Evolutionary conservation across 2,888 invertebrate species (phyloP), one percentile per base, ranked within the genome.

Genomic region (Dromius quadrimaculatus): DNA sequence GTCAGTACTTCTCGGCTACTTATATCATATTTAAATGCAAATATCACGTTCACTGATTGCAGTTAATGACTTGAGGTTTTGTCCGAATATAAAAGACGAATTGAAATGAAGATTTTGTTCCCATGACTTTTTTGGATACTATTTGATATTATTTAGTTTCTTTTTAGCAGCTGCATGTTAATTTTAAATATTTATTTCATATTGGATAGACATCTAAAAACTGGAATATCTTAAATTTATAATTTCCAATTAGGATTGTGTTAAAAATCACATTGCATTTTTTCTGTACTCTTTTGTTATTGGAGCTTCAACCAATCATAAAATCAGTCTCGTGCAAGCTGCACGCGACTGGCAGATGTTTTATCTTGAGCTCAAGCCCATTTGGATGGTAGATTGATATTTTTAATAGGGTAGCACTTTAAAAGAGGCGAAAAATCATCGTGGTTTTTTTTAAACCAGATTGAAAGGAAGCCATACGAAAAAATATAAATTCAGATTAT

Each of bases 11-110:
- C 47, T 65, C 28, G 36, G 36, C 32, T 59, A 59, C 59, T 68
- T 68, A 57, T 68, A 45, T 59, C 68, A 68, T 68, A 68, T 68
- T 68, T 68, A 68, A 68, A 59, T 68, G 57, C 57, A 68, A 64
- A 64, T 64, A 36, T 13, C 34, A 41, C 50, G 34, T 34, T 34
- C 45, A 34, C 38, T 50, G 22, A 5, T 66, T 54, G 57, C 66
- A n/a, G 57, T 66, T 57, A 66, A 4, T 9, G 11, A 17, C 20
- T 13, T n/a, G n/a, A n/a, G n/a, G n/a, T 34, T 65, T 66, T 47
- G 50, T 65, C 47, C 36, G 20, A 11, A 8, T 22, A 62, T 41
- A 41, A 62, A 41, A 36, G 38, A 36, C 36, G 4, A 15, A 41
- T 41, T 41, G 11, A 41, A 36, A n/a, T n/a, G n/a, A n/a, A n/a